phyloP scores from a whole-genome alignment of 2,797 vertebrate genomes.

The Oreortyx pictus region DNA sequence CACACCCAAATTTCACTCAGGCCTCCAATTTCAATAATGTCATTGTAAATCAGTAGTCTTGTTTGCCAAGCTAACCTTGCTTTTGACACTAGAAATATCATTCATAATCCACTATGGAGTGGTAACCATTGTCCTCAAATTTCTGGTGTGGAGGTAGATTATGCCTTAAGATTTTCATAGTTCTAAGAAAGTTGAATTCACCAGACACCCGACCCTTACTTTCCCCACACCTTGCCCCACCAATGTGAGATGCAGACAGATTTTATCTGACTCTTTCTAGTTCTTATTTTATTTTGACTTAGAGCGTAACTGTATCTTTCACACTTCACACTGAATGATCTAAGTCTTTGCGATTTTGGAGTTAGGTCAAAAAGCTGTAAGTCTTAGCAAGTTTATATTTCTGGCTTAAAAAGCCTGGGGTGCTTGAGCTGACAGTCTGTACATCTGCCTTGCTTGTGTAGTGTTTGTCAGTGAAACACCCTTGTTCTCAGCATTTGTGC shows the following conservation, averaged over 20 bases:
- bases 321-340: background rate
- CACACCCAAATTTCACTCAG: background rate
- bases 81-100: background rate
- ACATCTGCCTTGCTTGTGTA: background rate
- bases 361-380: background rate
- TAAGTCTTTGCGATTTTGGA: constrained; percentile 34
- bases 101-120: background rate
- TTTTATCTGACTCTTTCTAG: background rate
- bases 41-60: background rate
- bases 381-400: background rate
- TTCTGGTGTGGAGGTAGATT: background rate
- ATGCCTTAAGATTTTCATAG: background rate
- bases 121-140: background rate
- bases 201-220: background rate
- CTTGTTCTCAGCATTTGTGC: background rate
- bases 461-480: background rate
- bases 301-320: background rate
- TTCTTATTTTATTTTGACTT: background rate
- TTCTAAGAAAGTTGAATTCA: background rate
- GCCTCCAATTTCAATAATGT: background rate
- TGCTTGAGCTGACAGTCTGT: background rate
- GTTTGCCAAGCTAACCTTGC: background rate
- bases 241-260: background rate
- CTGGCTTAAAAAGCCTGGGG: background rate
- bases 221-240: background rate